These are phyloP conservation scores for Lapara coniferarum DNA, from an alignment of 2,888 invertebrate genomes.

Conservation along the genomic window DNA sequence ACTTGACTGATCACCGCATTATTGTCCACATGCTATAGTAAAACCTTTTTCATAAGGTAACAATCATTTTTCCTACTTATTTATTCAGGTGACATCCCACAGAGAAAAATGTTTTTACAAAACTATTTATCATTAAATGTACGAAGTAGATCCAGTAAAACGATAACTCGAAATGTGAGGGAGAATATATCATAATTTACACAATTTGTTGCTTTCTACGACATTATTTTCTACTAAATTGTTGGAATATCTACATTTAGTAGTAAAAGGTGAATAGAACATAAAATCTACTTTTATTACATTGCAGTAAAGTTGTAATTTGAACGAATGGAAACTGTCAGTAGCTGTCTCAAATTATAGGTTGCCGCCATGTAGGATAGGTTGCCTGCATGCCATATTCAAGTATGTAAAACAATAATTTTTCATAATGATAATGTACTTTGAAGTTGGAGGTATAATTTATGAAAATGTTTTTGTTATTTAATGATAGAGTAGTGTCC, in stretches of 20 bases:
- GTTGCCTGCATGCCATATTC: no score
- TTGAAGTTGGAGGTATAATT: slow-evolving; percentile 49
- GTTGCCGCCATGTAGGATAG: background rate
- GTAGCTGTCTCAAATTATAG: background rate
- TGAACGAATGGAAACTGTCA: background rate
- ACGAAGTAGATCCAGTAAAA: slow-evolving; percentile 1
- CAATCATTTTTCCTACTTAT: background rate
- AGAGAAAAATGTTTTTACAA: background rate
- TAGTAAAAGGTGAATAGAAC: background rate
- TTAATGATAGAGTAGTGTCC: background rate
- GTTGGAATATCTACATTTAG: slow-evolving; percentile 32
- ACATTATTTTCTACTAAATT: slow-evolving; percentile 35
- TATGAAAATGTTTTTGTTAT: slow-evolving; percentile 20
- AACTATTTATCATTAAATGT: slow-evolving; percentile 6
- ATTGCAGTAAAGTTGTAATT: background rate
- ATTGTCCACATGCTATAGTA: no score
- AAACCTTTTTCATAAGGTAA: no score
- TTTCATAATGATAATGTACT: slow-evolving; percentile 36
- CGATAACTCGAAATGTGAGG: slow-evolving; percentile 6
- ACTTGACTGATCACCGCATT: no score
- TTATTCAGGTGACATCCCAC: slow-evolving; percentile 1
- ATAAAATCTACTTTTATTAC: background rate
- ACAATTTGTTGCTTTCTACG: slow-evolving; percentile 18
- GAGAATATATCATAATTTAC: background rate
- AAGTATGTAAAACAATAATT: slow-evolving; percentile 36